Evolutionary conservation across 2,888 invertebrate species (phyloP).

Genomic region (Pachycephus smyrnensis): DNA sequence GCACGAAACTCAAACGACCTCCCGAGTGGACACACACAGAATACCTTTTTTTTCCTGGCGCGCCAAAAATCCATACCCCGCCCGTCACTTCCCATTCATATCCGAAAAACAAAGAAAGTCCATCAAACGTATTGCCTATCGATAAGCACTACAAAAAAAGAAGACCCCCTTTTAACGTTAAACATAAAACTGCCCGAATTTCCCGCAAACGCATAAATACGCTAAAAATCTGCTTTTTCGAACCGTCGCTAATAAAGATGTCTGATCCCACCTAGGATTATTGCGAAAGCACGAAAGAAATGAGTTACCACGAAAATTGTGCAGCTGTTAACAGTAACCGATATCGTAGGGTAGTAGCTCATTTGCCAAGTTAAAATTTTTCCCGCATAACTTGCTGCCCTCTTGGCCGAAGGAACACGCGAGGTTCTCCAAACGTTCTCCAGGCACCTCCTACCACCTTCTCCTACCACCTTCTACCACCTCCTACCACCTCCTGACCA

Average conservation of each 20-base stretch:
- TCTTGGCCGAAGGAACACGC: slow-evolving; percentile 6
- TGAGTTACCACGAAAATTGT: neutral
- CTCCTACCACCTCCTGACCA: neutral
- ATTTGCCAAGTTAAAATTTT: neutral
- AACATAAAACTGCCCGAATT: neutral
- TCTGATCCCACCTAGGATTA: neutral
- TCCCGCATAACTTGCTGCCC: slow-evolving; percentile 8
- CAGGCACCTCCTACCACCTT: neutral
- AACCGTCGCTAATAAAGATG: neutral
- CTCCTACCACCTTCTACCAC: slow-evolving; percentile 1
- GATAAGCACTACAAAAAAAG: neutral
- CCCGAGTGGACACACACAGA: neutral
- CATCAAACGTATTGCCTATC: neutral
- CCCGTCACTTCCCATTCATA: neutral
- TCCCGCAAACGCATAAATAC: neutral
- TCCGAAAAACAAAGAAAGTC: neutral
- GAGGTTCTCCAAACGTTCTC: neutral
- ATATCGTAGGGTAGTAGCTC: neutral
- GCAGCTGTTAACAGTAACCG: neutral
- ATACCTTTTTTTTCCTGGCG: neutral
- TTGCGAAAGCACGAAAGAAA: neutral
- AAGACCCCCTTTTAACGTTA: neutral
- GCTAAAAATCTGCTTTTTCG: neutral
- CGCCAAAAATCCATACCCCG: neutral
- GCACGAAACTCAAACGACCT: neutral